Evolutionary conservation across 1,140 invertebrate genomes (phyloP).

Genomic region (Sitobion miscanthi): DNA sequence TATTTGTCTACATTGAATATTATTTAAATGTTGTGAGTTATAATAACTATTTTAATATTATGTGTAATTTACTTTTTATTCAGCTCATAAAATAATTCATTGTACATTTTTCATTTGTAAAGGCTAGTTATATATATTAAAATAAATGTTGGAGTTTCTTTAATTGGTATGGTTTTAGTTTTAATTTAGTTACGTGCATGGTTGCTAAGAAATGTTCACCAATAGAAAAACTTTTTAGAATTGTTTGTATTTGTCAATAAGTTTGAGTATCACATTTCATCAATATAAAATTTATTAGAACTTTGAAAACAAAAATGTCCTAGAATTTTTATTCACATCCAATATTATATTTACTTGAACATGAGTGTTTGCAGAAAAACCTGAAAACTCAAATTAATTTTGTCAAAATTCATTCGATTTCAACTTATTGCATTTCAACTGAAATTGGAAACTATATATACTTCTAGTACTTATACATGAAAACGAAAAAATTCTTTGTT

Average conservation of each 20-base stretch:
- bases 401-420: background rate
- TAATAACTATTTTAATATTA: too few species aligned
- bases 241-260: background rate
- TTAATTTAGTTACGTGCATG: background rate
- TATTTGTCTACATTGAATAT: background rate
- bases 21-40: background rate
- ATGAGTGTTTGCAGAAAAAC: background rate
- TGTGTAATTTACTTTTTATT: background rate
- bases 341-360: background rate
- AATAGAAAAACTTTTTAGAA: background rate
- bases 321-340: background rate
- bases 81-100: too few species aligned
- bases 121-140: too few species aligned
- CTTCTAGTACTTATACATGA: background rate
- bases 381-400: background rate
- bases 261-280: background rate
- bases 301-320: background rate
- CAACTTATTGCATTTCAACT: too few species aligned
- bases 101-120: too few species aligned
- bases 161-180: background rate
- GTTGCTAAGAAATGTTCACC: background rate
- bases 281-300: background rate
- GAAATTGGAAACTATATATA: background rate
- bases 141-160: too few species aligned
- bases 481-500: background rate